A percentile compares a stretch with the other conserved stretches of the same genome.
phyloP scores from a whole-genome alignment of 2,797 vertebrate genomes.

The Austrolebias charrua region DNA sequence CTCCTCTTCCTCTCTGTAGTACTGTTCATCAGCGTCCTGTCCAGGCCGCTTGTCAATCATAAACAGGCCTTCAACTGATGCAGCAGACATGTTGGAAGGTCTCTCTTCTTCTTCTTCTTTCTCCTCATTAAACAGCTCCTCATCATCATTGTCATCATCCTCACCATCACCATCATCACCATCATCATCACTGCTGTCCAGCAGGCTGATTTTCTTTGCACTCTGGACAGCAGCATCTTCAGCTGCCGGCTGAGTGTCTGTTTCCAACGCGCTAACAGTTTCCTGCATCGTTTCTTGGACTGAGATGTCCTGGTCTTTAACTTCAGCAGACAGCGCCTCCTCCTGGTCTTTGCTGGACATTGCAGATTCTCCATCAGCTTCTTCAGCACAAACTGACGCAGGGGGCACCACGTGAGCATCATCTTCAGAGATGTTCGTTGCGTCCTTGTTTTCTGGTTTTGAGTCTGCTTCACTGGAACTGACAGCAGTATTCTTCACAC shows the following conservation, averaged over 20 bases:
- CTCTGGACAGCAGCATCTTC: slow-evolving; percentile 33
- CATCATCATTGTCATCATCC: background rate
- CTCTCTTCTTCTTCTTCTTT: slow-evolving; percentile 9
- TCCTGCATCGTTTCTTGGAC: slow-evolving; percentile 58
- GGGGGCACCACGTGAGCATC: background rate
- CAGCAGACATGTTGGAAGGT: slow-evolving; percentile 15
- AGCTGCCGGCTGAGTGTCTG: slow-evolving; percentile 48
- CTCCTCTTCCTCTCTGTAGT: slow-evolving; percentile 74
- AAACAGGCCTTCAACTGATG: slow-evolving; percentile 78
- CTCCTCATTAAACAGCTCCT: no score
- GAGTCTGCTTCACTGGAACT: background rate
- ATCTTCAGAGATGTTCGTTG: background rate
- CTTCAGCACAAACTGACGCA: slow-evolving; percentile 5
- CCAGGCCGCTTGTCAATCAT: slow-evolving; percentile 90
- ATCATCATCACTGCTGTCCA: slow-evolving; percentile 84
- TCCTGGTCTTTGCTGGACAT: slow-evolving; percentile 56
- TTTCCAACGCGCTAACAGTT: slow-evolving; percentile 11
- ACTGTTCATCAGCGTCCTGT: slow-evolving; percentile 71
- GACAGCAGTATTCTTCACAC: background rate
- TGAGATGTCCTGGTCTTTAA: slow-evolving; percentile 15
- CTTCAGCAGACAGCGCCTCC: slow-evolving; percentile 60
- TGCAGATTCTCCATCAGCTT: slow-evolving; percentile 34
- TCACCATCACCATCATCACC: no score
- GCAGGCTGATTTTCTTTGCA: slow-evolving; percentile 56
- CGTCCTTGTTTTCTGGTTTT: slow-evolving; percentile 1